These are phyloP conservation scores for Cryptomyrus ogoouensis DNA, from an alignment of 2,113 vertebrate genomes.

Conservation along the genomic window DNA sequence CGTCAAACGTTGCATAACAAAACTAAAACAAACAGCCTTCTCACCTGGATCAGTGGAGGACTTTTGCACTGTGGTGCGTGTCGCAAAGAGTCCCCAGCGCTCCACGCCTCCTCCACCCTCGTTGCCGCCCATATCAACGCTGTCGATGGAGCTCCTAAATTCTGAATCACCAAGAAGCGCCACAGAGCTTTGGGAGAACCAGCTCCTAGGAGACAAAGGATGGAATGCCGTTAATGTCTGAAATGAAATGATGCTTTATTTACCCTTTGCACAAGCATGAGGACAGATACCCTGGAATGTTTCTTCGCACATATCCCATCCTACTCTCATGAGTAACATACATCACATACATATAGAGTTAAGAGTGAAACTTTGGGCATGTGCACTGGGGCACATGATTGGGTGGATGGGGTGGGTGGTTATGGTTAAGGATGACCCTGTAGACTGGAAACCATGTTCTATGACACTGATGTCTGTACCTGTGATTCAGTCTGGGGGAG, in stretches of 20 bases:
- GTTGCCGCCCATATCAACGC: constrained; percentile 58
- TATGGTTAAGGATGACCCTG: background rate
- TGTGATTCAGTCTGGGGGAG: constrained; percentile 75
- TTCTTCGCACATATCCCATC: background rate
- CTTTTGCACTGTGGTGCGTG: constrained; percentile 72
- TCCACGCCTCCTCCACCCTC: constrained; percentile 69
- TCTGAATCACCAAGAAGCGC: constrained; percentile 61
- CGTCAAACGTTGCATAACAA: background rate
- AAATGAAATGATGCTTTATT: background rate
- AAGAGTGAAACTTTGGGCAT: background rate
- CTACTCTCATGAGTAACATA: background rate
- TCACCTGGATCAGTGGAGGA: constrained; percentile 75
- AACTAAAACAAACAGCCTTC: background rate
- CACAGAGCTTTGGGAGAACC: constrained; percentile 74
- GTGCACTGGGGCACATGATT: too few species aligned
- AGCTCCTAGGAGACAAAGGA: constrained; percentile 58
- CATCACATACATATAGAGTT: background rate
- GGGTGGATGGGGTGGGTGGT: too few species aligned
- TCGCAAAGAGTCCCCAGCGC: constrained; percentile 82
- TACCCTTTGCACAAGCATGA: background rate
- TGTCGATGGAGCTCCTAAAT: constrained; percentile 48
- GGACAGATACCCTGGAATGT: background rate
- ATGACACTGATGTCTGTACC: constrained; percentile 52
- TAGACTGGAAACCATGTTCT: background rate
- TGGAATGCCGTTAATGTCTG: background rate